These are phyloP conservation scores for Bubo blakistoni DNA, from an alignment of 2,113 vertebrate genomes.

Conservation along the genomic window DNA sequence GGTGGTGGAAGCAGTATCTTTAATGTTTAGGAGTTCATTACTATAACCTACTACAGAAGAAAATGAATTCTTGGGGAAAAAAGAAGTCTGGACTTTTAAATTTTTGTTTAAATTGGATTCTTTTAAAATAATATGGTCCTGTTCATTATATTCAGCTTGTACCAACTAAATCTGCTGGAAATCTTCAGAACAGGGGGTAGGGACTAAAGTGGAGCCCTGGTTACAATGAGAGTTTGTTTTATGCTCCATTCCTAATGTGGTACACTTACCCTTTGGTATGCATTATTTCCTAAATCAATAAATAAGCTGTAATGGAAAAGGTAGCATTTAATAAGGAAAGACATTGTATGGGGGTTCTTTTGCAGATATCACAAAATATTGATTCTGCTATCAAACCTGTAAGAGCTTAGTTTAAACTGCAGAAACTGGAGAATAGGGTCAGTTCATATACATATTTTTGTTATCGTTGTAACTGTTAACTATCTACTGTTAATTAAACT, in stretches of 20 bases:
- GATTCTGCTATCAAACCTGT: constrained; percentile 37
- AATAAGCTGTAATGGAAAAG: constrained; percentile 50
- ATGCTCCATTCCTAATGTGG: background rate
- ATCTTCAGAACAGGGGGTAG: background rate
- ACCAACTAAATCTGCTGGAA: background rate
- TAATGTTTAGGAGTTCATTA: background rate
- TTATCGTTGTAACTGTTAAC: constrained; percentile 57
- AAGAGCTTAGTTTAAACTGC: constrained; percentile 40
- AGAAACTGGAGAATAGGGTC: constrained; percentile 36
- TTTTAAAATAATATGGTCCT: background rate
- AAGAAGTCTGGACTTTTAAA: background rate
- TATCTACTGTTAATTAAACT: constrained; percentile 71
- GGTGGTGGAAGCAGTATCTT: background rate
- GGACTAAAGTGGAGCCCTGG: background rate
- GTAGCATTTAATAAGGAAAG: constrained; percentile 50
- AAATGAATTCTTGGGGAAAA: background rate
- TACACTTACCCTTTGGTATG: background rate
- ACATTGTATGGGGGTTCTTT: background rate
- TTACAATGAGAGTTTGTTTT: background rate
- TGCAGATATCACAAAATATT: constrained; percentile 4
- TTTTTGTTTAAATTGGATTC: background rate
- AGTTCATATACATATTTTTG: background rate
- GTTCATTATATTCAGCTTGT: background rate
- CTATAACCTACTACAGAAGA: background rate
- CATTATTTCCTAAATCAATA: constrained; percentile 31